Conservation (phyloP, 1,140 invertebrate genomes). For the Drosophila jambulina region DNA sequence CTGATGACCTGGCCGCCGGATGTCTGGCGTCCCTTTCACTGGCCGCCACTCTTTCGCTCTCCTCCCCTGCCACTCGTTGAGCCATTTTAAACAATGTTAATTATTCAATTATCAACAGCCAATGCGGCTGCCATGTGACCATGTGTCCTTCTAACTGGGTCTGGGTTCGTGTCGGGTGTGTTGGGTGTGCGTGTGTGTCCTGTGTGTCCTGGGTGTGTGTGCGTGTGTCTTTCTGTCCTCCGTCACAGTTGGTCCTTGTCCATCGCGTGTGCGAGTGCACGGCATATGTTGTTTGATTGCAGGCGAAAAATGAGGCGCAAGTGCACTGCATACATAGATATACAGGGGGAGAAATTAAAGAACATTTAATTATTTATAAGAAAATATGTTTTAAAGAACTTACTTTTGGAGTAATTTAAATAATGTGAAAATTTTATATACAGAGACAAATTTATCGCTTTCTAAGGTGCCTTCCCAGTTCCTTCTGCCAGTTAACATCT, state of each 20-base stretch:
- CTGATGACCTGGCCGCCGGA: constrained; percentile 66
- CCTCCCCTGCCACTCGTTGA: constrained; percentile 17
- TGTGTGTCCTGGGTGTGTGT: not conserved
- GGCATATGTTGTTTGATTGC: constrained; percentile 78
- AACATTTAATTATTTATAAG: not conserved
- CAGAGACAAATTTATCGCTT: too few species aligned
- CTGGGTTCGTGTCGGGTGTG: constrained; percentile 12
- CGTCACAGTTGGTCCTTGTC: constrained; percentile 60
- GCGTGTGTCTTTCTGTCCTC: constrained; percentile 21
- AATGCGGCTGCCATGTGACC: constrained; percentile 56
- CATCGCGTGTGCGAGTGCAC: constrained; percentile 61
- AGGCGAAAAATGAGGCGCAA: constrained; percentile 64
- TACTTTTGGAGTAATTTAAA: too few species aligned
- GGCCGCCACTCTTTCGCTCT: not conserved
- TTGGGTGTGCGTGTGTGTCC: constrained; percentile 11
- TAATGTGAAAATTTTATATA: too few species aligned
- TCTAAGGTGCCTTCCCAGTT: too few species aligned
- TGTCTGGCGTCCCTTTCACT: constrained; percentile 33
- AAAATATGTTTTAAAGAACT: too few species aligned
- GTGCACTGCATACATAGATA: constrained; percentile 36
- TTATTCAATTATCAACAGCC: constrained; percentile 82
- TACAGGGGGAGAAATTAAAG: constrained; percentile 3
- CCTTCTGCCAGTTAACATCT: not conserved
- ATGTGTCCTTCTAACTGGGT: constrained; percentile 57
- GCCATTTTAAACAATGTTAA: constrained; percentile 82